Base-by-base conservation (phyloP, 2,113 vertebrate species). In the Zingel zingel region DNA sequence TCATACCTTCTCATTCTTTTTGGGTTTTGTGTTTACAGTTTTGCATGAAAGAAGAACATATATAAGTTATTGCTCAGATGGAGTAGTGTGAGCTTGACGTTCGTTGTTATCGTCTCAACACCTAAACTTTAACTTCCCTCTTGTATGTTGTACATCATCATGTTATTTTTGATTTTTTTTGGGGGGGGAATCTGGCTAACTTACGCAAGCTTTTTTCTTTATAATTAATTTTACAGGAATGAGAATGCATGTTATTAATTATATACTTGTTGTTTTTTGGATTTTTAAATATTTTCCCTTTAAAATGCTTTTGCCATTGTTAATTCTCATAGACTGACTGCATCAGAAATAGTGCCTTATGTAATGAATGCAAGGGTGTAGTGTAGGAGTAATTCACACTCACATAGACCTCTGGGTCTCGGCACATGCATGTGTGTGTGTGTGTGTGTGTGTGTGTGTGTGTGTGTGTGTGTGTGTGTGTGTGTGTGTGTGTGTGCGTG, bases 311-410 rank as follows among this genome's bases (percentile, higher is more conserved):
- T 82, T 85, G 69, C 59, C 73, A 53, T 83, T 83, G 72, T 88
- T 87, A 84, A 70, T 85, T 89, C 82, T 78, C 50, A 74, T 79
- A 74, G 61, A 61, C 61, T 77, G 77, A 89, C 83, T 86, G 67
- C 81, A 85, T 86, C 75, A 14, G 43, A 92, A 88, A 84, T 89
- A 92, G 93, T 94, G 93, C 93, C 93, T 94, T 94, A 94, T 75
- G 87, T 81, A 82, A 91, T 68, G 90, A 92, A 90, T 88, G 87
- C 4, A 59, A 91, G 68, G 79, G 83, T 72, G 61, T 57, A 43
- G 84, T 78, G 63, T 25, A 45, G 74, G 85, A 84, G 73, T 62
- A 59, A 68, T 85, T 81, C 68, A 81, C 68, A 75, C 86, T 80
- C 83, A 86, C 81, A 78, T n/a, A 10, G 88, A 89, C 83, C 88